A percentile compares a stretch with the other conserved stretches of the same genome.
Evolutionary conservation across 2,113 vertebrate genomes (phyloP).

Genomic region (Tetrax tetrax): DNA sequence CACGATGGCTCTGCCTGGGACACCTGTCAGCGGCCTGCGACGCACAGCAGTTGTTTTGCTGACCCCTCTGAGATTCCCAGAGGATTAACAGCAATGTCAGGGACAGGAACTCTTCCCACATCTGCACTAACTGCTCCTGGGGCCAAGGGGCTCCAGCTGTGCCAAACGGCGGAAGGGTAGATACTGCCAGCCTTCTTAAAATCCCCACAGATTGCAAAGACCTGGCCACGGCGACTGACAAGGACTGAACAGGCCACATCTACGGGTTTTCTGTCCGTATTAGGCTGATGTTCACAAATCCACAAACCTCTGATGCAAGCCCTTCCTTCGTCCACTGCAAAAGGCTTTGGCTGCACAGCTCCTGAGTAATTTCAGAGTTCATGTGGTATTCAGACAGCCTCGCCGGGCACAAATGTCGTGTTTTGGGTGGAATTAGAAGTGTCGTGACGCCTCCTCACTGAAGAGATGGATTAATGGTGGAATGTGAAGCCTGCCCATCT

Average conservation of each 20-base stretch:
- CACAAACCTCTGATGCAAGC: not conserved
- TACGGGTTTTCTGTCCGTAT: not conserved
- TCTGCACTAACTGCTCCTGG: not conserved
- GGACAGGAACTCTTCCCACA: not conserved
- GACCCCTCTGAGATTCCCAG: not conserved
- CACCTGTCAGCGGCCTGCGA: accelerated
- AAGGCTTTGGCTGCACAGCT: not conserved
- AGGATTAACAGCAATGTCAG: not conserved
- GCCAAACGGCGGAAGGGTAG: accelerated
- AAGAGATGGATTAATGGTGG: not conserved
- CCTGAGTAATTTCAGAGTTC: not conserved
- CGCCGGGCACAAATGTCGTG: accelerated
- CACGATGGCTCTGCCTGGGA: accelerated
- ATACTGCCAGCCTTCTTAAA: not conserved
- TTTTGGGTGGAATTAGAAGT: not conserved
- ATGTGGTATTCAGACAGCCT: not conserved
- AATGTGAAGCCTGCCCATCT: not conserved
- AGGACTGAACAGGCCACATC: not conserved
- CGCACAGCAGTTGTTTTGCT: not conserved
- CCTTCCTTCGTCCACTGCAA: not conserved
- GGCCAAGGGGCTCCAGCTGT: not conserved
- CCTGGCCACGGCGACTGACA: not conserved
- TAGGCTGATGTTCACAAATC: not conserved
- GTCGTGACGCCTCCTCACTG: not conserved
- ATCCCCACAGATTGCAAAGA: not conserved